Evolutionary conservation across 2,797 vertebrate species (phyloP), one percentile per base, ranked within the genome.

Genomic region (Lithobates sylvaticus): DNA sequence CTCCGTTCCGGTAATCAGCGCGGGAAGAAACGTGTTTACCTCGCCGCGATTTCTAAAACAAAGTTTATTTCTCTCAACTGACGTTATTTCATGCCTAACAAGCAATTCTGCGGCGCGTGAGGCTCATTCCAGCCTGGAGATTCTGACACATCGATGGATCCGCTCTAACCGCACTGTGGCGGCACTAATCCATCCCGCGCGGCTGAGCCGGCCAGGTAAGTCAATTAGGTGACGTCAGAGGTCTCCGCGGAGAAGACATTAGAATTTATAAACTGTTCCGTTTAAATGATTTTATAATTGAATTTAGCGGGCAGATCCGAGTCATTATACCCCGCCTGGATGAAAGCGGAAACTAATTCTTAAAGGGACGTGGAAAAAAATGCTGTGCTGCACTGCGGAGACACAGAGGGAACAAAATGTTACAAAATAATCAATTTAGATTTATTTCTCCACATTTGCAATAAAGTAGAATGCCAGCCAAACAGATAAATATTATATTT

Each of bases 191-290:
- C n/a, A 29, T 10, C 15, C 21, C 36, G 18, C 15, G 34, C 34
- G n/a, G 23, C 58, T 39, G 76, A 26, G 36, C 54, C 13, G 75
- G 34, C 50, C 32, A 54, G 21, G 34, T 78, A 78, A 67, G 32
- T 67, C 32, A 36, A 67, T 78, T 78, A 78, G 0, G 12, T 42
- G 76, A 78, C 61, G 76, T 78, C 76, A 78, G 29, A 54, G 50
- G 50, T 54, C 50, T 13, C 27, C 16, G 29, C 68, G 29, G 9
- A 76, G 50, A n/a, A 61, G 54, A 77, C 54, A 36, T 64, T 70
- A 18, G 8, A 32, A 23, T 42, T 54, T 54, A 21, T 42, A 64
- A 67, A 42, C 76, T 18, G 23, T 27, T 67, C 76, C 61, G 13
- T 70, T 70, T 34, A 16, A 70, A 70, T 18, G 74, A 39, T 15